These are phyloP conservation scores for Athalia circularis DNA, from an alignment of 2,888 invertebrate species.

Conservation along the genomic window DNA sequence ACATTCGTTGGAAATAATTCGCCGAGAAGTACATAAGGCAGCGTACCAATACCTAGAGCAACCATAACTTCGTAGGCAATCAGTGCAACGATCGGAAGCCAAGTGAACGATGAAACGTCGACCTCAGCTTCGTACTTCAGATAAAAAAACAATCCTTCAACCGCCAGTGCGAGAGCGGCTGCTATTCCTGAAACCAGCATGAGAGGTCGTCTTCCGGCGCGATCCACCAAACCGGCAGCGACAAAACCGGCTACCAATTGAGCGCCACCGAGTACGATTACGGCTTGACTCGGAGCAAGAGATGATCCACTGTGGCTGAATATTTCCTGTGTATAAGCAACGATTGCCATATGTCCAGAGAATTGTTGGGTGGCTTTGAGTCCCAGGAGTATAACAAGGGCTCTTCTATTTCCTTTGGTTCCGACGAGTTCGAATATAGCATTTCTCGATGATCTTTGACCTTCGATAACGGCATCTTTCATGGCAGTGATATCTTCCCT, in stretches of 20 bases:
- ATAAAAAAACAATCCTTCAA: conserved; percentile 78
- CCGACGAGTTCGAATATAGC: conserved; percentile 75
- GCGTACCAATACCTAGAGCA: conserved; percentile 79
- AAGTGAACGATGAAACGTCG: conserved; percentile 74
- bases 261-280: conserved; percentile 76
- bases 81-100: conserved; percentile 79
- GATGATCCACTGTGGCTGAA: conserved; percentile 77
- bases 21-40: conserved; percentile 80
- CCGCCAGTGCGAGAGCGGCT: conserved; percentile 76
- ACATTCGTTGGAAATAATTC: conserved; percentile 81
- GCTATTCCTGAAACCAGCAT: conserved; percentile 78
- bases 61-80: conserved; percentile 80
- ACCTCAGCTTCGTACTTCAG: conserved; percentile 75
- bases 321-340: conserved; percentile 79
- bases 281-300: conserved; percentile 75
- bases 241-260: conserved; percentile 77
- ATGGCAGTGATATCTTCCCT: conserved; percentile 77
- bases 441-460: conserved; percentile 73
- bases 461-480: conserved; percentile 76
- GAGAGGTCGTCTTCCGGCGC: conserved; percentile 79
- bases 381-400: conserved; percentile 78
- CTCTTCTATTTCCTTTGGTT: conserved; percentile 76
- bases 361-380: conserved; percentile 81
- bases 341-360: conserved; percentile 78
- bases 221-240: conserved; percentile 79